These are phyloP conservation scores for Morphnarchus princeps DNA, from an alignment of 2,113 vertebrate species.

Conservation along the genomic window DNA sequence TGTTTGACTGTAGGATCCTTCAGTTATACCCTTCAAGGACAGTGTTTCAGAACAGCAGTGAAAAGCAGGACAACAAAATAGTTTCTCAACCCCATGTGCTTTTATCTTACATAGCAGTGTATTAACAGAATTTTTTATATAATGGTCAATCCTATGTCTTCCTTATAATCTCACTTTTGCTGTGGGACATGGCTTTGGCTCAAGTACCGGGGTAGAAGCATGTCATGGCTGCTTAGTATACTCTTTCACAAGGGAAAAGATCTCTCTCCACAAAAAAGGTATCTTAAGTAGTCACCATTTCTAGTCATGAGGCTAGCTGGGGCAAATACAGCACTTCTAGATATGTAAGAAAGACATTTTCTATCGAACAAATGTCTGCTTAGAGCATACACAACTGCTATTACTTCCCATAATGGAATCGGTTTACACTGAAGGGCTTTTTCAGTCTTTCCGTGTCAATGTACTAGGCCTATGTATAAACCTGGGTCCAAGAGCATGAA, in stretches of 20 bases:
- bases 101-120: neutral
- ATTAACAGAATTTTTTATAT: neutral
- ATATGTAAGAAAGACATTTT: neutral
- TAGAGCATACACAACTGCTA: neutral
- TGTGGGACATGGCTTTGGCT: neutral
- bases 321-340: neutral
- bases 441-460: neutral
- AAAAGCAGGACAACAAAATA: neutral
- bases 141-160: neutral
- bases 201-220: neutral
- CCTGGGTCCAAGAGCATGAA: neutral
- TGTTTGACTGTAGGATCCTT: neutral
- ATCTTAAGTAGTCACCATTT: neutral
- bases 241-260: neutral
- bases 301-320: neutral
- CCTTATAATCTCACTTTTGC: neutral
- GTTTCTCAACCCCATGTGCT: neutral
- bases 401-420: neutral
- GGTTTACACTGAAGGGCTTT: neutral
- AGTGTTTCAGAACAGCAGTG: neutral
- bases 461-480: neutral
- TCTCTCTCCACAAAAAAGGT: neutral
- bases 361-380: neutral
- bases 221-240: neutral
- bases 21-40: neutral